A percentile compares a stretch with the other conserved stretches of the same genome.
Conservation (phyloP, 2,113 vertebrate species). For the Neolamprologus cancellatus region DNA sequence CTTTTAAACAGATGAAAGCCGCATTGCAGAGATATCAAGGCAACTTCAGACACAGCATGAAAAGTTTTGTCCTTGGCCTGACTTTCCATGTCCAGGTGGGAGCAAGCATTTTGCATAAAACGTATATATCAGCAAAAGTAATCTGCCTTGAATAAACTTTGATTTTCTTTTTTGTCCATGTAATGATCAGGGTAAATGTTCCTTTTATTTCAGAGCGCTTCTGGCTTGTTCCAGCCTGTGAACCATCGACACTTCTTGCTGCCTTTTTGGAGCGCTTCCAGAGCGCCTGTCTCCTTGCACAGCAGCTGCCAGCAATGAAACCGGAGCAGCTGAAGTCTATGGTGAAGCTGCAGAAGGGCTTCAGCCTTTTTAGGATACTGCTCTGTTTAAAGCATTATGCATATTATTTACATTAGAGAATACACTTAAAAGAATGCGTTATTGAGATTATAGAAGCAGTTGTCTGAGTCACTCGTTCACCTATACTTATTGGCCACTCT, state of each 20-base stretch:
- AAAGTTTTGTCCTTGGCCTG: constrained; percentile 96
- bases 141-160: not conserved
- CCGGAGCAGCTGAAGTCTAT: constrained; percentile 83
- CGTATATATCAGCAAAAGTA: not conserved
- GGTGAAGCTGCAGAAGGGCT: constrained; percentile 65
- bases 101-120: not conserved
- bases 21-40: constrained; percentile 78
- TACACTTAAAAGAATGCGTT: not conserved
- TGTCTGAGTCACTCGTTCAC: not conserved
- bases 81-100: constrained; percentile 90
- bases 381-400: not conserved
- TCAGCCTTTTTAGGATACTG: not conserved
- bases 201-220: constrained; percentile 77
- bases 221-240: constrained; percentile 79
- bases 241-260: constrained; percentile 76
- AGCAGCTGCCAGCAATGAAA: constrained; percentile 86
- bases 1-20: constrained; percentile 76
- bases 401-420: not conserved
- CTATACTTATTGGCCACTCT: not conserved
- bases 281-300: constrained; percentile 80
- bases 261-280: constrained; percentile 84
- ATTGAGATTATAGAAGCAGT: not conserved
- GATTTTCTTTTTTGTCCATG: not conserved
- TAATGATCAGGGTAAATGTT: not conserved
- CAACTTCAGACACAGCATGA: constrained; percentile 84